These are phyloP conservation scores for Enoplosus armatus DNA, from an alignment of 2,797 vertebrate genomes.

Conservation along the genomic window DNA sequence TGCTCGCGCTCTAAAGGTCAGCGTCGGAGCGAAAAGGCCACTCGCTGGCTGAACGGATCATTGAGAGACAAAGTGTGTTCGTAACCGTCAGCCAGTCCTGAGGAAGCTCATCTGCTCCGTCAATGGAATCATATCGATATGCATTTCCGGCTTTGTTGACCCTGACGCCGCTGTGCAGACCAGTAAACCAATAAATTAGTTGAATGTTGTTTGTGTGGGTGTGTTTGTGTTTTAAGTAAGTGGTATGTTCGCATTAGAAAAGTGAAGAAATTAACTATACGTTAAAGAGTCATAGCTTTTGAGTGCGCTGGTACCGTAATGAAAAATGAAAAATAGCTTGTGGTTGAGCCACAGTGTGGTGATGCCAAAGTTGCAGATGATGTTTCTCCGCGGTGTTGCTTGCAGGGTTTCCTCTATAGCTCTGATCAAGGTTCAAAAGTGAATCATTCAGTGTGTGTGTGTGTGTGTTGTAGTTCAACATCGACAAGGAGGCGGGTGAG, in stretches of 20 bases:
- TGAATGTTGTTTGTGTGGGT: background rate
- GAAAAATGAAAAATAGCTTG: background rate
- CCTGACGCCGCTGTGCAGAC: background rate
- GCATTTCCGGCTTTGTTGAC: constrained; percentile 30
- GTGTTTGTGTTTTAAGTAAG: too few relatives aligned
- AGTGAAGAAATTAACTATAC: too few relatives aligned
- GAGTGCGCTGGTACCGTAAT: background rate
- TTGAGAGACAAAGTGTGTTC: constrained; percentile 53
- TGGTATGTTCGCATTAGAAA: too few relatives aligned
- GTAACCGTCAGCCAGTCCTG: background rate
- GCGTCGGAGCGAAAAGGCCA: constrained; percentile 65
- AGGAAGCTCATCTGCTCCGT: constrained; percentile 25
- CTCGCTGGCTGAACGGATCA: constrained; percentile 40
- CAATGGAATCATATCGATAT: constrained; percentile 39
- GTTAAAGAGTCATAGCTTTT: background rate
- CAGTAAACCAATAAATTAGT: background rate
- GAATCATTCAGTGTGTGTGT: too few relatives aligned
- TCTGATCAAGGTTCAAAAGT: too few relatives aligned
- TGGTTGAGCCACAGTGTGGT: background rate
- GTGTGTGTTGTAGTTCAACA: constrained; percentile 87
- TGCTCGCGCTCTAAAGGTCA: constrained; percentile 72
- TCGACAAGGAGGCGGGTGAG: constrained; percentile 95
- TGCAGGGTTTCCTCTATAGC: too few relatives aligned
- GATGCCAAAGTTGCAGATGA: background rate
- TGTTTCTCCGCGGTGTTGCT: too few relatives aligned